Base-by-base conservation (phyloP, 2,888 invertebrate species). In the Spicauda simplicius region DNA sequence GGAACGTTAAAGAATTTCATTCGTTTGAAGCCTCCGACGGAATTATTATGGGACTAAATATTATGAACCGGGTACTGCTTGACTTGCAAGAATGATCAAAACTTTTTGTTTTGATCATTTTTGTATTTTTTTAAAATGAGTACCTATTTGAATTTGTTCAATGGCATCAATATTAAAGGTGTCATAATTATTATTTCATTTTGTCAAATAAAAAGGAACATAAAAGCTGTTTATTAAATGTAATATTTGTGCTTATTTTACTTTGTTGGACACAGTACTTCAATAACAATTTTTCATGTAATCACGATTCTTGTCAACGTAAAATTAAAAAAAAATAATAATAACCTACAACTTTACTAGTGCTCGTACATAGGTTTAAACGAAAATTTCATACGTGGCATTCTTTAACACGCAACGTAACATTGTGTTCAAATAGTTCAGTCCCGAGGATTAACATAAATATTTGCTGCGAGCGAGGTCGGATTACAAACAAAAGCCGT, bases 1-100 rank as follows among this genome's bases (percentile, higher is more conserved):
- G 72, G 72, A 80, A 76, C 74, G 76, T 73, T 76, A 76, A 66
- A 76, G 75, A 73, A 78, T 77, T 79, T 79, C 76, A 78, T 80
- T 81, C 73, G 72, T 79, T 80, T 73, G 74, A 77, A 73, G 74
- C 75, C 76, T 79, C 77, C 73, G 72, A 70, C 61, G 68, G 67
- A 68, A 58, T 74, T 71, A 72, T 72, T 70, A 74, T 70, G 45
- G 45, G 45, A 64, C 71, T 63, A 70, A 69, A 70, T 69, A 52
- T 69, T 64, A 69, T 70, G 66, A 61, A 60, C 59, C 59, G 64
- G 58, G 67, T 59, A 67, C 68, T 59, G 25, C 33, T 57, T 37
- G 3, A 50, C 50, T 50, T 50, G 50, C n/a, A n/a, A 1, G 50
- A 16, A 16, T 5, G 18, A 50, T 50, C 18, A n/a, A 50, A 18